phyloP scores from a whole-genome alignment of 2,888 invertebrate genomes.

The Ophion ellenae region DNA sequence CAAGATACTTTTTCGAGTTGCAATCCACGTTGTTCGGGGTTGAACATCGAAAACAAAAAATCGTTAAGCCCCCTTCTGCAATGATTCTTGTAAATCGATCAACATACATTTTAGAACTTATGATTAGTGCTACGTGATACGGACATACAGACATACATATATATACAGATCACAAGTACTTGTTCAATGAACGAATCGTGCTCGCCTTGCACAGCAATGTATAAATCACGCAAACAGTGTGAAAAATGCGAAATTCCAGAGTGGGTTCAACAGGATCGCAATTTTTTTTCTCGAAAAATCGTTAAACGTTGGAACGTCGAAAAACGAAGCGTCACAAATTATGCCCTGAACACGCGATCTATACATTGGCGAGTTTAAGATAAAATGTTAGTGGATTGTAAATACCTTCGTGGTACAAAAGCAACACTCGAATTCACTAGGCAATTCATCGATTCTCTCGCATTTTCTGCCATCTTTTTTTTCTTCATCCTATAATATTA shows the following conservation, averaged over 20 bases:
- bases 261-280: slow-evolving; percentile 52
- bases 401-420: slow-evolving; percentile 97
- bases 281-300: slow-evolving; percentile 24
- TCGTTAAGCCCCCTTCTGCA: neutral
- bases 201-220: slow-evolving; percentile 51
- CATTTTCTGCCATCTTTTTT: slow-evolving; percentile 87
- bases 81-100: slow-evolving; percentile 6
- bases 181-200: slow-evolving; percentile 54
- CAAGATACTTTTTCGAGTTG: too few relatives aligned
- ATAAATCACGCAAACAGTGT: slow-evolving; percentile 50
- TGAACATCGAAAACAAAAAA: neutral
- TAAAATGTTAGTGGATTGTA: slow-evolving; percentile 78
- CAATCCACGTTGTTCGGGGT: neutral
- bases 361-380: slow-evolving; percentile 62
- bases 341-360: slow-evolving; percentile 34
- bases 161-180: slow-evolving; percentile 27
- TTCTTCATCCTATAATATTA: slow-evolving; percentile 85
- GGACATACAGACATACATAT: slow-evolving; percentile 20
- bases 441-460: slow-evolving; percentile 94
- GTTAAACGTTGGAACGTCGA: slow-evolving; percentile 11
- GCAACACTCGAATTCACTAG: slow-evolving; percentile 98
- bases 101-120: slow-evolving; percentile 39
- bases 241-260: slow-evolving; percentile 11
- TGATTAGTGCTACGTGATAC: slow-evolving; percentile 49
- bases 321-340: neutral